These are phyloP conservation scores for Balaeniceps rex DNA, from an alignment of 2,113 vertebrate species.

Conservation along the genomic window DNA sequence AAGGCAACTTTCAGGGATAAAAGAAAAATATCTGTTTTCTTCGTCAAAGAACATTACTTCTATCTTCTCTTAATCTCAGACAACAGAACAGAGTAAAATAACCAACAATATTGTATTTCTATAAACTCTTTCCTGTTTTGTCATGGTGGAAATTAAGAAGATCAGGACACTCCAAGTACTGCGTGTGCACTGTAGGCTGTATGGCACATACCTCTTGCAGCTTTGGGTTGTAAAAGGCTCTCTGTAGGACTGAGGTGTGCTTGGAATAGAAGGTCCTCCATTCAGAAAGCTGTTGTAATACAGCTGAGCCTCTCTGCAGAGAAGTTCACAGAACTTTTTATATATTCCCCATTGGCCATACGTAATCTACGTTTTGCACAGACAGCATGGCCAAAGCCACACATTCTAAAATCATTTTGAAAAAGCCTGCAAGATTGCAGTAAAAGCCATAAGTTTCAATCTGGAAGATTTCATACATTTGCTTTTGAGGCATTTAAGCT, in stretches of 20 bases:
- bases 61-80: background rate
- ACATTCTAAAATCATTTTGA: background rate
- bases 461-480: background rate
- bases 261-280: background rate
- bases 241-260: background rate
- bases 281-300: background rate
- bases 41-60: background rate
- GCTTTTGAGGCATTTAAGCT: background rate
- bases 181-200: no score
- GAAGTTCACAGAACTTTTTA: background rate
- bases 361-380: background rate
- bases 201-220: background rate
- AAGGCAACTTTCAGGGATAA: background rate
- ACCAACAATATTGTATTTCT: background rate
- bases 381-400: background rate
- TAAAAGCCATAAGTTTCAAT: background rate
- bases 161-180: background rate
- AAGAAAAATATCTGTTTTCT: background rate
- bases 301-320: background rate
- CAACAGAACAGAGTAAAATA: background rate
- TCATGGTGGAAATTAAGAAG: background rate
- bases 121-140: background rate
- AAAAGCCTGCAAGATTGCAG: background rate
- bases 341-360: background rate
- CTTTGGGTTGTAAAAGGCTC: background rate